Evolutionary conservation across 35 echinoderm and acorn worm genomes (phyloP).

Genomic region (Heliocidaris tuberculata): DNA sequence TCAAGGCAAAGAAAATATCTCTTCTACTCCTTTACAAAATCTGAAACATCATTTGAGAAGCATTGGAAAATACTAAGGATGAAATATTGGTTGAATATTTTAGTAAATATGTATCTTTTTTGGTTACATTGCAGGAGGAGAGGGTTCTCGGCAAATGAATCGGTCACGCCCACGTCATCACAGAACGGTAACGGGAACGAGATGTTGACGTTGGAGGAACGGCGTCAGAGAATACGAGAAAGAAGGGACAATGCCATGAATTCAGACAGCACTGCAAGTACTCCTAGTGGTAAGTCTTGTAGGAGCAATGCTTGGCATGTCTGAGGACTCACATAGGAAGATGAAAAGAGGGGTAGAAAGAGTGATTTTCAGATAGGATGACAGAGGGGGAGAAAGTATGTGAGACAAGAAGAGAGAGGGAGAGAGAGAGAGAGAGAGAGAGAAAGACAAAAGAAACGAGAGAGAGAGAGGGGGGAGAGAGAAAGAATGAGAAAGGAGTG

Average conservation of each 20-base stretch:
- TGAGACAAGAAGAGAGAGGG: neutral
- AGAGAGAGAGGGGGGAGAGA: neutral
- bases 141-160: neutral
- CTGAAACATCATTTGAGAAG: too few relatives aligned
- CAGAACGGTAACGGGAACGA: slow-evolving; percentile 28
- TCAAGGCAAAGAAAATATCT: too few relatives aligned
- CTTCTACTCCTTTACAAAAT: too few relatives aligned
- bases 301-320: neutral
- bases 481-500: neutral
- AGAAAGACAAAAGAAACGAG: neutral
- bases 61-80: neutral
- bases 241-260: neutral
- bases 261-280: slow-evolving; percentile 24
- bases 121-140: neutral
- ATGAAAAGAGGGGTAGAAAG: neutral
- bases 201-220: slow-evolving; percentile 25
- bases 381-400: neutral
- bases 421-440: neutral
- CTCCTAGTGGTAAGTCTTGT: slow-evolving; percentile 22
- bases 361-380: neutral
- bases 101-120: neutral
- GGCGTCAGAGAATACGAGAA: slow-evolving; percentile 35
- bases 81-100: neutral
- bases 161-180: neutral
- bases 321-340: neutral